These are phyloP conservation scores for Panorpa germanica DNA, from an alignment of 2,888 invertebrate genomes.

Conservation along the genomic window DNA sequence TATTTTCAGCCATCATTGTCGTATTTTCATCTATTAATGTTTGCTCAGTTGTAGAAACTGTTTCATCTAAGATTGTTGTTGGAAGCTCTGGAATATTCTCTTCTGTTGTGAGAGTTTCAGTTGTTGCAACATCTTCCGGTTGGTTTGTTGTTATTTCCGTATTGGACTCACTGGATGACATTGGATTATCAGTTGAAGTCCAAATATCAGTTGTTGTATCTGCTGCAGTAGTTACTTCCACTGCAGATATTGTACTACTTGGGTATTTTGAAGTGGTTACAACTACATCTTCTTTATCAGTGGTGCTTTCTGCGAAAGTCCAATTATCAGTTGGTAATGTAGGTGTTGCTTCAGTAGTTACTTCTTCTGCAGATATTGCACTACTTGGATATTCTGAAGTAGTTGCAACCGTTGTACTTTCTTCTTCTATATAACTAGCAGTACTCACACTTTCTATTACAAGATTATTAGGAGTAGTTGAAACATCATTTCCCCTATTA, in stretches of 20 bases:
- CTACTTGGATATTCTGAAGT: constrained; percentile 12
- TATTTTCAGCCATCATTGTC: constrained; percentile 14
- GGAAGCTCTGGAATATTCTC: constrained; percentile 12
- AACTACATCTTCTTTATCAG: constrained; percentile 18
- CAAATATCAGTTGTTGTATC: constrained; percentile 10
- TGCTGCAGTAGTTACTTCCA: constrained; percentile 13
- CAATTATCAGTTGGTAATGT: constrained; percentile 8
- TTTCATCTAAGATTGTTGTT: constrained; percentile 14
- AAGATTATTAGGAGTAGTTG: no score
- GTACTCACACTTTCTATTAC: no score
- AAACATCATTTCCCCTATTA: constrained; percentile 22
- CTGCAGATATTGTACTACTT: constrained; percentile 24
- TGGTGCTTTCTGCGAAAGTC: constrained; percentile 14
- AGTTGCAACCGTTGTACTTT: constrained; percentile 17
- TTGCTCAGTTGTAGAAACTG: constrained; percentile 11
- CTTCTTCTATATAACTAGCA: no score
- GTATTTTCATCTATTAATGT: constrained; percentile 12
- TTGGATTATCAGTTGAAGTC: constrained; percentile 5
- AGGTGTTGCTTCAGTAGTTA: constrained; percentile 15
- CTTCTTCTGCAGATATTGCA: constrained; percentile 14
- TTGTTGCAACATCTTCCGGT: constrained; percentile 4
- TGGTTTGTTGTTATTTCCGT: constrained; percentile 9
- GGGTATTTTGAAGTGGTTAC: constrained; percentile 21
- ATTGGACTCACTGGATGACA: constrained; percentile 6
- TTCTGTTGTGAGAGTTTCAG: constrained; percentile 13